Percentiles rank a stretch among this genome's conserved stretches.
These are phyloP conservation scores for Ophioninae sp. DNA, from an alignment of 2,888 invertebrate species.

Conservation along the genomic window DNA sequence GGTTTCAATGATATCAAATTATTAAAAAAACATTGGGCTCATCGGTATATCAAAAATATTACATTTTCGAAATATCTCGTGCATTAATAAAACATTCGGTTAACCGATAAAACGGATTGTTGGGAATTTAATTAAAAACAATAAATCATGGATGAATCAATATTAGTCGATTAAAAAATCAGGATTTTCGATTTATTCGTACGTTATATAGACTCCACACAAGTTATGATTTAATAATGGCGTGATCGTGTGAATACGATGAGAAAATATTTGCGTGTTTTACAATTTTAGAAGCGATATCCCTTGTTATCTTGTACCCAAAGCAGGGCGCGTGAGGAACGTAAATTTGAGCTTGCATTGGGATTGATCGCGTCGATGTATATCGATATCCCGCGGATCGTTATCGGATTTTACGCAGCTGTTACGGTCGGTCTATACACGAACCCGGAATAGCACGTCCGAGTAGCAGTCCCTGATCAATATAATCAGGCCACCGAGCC, in stretches of 20 bases:
- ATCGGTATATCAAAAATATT: no score
- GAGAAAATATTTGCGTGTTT: constrained; percentile 1
- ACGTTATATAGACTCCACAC: not conserved
- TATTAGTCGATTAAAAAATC: not conserved
- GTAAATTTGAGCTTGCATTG: constrained; percentile 34
- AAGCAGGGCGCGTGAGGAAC: not conserved
- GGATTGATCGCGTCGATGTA: constrained; percentile 14
- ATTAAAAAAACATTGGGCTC: no score
- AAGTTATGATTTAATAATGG: not conserved
- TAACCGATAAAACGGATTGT: not conserved
- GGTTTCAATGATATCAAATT: no score
- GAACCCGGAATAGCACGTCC: constrained; percentile 18
- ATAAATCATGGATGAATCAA: not conserved
- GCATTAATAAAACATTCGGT: not conserved
- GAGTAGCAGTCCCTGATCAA: constrained; percentile 21
- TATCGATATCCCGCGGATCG: constrained; percentile 33
- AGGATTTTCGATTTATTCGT: not conserved
- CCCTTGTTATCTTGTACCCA: constrained; percentile 19
- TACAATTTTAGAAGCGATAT: not conserved
- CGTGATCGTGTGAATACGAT: not conserved
- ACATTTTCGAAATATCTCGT: no score
- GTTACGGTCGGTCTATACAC: constrained; percentile 21
- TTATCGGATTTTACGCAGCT: constrained; percentile 11
- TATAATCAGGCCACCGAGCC: constrained; percentile 14
- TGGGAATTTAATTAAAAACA: not conserved